Evolutionary conservation across 2,888 invertebrate species (phyloP).

Genomic region (Epinotia nisella): DNA sequence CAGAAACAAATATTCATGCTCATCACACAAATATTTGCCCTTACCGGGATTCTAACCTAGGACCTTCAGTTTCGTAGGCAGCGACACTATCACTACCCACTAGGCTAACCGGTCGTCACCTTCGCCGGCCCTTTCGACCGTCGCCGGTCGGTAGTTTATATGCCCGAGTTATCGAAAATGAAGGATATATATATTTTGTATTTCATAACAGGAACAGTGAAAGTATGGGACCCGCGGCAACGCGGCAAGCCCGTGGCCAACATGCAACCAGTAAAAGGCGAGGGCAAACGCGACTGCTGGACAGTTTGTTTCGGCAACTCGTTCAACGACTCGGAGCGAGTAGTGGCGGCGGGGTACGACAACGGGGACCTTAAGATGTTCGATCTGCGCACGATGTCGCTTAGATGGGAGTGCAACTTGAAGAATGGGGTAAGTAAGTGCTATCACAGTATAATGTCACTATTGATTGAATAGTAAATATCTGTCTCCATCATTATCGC

Average conservation of each 20-base stretch:
- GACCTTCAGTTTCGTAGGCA: too few species aligned
- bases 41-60: too few species aligned
- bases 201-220: constrained; percentile 88
- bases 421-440: constrained; percentile 92
- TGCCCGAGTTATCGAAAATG: too few species aligned
- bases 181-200: too few species aligned
- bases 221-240: constrained; percentile 98
- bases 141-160: too few species aligned
- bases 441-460: too few species aligned
- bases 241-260: constrained; percentile 94
- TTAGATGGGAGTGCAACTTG: constrained; percentile 96
- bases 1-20: too few species aligned
- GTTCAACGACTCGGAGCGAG: constrained; percentile 92
- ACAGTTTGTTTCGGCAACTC: constrained; percentile 96
- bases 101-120: too few species aligned
- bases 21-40: too few species aligned
- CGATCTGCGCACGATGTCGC: constrained; percentile 92
- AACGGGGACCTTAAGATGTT: constrained; percentile 98
- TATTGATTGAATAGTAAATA: not conserved
- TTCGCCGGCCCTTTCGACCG: too few species aligned
- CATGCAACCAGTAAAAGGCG: constrained; percentile 91
- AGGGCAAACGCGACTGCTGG: constrained; percentile 95
- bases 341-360: constrained; percentile 96
- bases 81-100: too few species aligned
- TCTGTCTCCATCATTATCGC: too few species aligned